These are phyloP conservation scores for Pollimyrus isidori DNA, from an alignment of 2,113 vertebrate genomes.

Conservation along the genomic window DNA sequence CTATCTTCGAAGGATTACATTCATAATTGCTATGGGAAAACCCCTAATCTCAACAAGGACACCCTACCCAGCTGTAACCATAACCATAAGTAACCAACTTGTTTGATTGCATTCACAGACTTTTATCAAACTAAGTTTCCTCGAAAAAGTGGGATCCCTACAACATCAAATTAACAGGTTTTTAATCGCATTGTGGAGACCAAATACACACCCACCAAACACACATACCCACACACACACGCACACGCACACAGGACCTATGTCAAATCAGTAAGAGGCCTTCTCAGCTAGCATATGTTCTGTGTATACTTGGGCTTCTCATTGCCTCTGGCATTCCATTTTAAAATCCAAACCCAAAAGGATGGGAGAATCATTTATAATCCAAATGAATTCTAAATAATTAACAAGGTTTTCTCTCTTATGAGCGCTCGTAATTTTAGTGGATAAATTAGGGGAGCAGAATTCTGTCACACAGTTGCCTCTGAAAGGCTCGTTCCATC, in stretches of 20 bases:
- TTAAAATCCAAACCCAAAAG: neutral
- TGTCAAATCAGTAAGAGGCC: neutral
- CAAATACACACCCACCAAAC: too few species aligned
- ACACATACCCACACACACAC: too few species aligned
- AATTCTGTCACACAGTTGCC: neutral
- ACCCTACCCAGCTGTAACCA: too few species aligned
- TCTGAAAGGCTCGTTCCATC: neutral
- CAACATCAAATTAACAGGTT: too few species aligned
- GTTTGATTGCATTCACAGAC: neutral
- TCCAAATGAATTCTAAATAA: constrained; percentile 14
- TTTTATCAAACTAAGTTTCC: neutral
- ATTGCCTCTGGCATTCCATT: neutral
- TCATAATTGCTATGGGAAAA: neutral
- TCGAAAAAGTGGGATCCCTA: too few species aligned
- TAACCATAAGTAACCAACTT: too few species aligned
- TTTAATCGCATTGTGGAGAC: too few species aligned
- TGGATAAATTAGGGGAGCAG: neutral
- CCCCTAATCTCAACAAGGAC: neutral
- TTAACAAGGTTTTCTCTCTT: constrained; percentile 6
- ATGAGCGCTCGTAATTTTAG: constrained; percentile 1
- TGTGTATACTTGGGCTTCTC: neutral
- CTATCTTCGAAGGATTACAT: neutral
- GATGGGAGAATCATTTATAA: constrained; percentile 15
- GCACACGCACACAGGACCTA: neutral
- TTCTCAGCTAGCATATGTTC: neutral